Evolutionary conservation across 92 coral and sea anemone genomes (phyloP).

Genomic region (Heliopora coerulea): DNA sequence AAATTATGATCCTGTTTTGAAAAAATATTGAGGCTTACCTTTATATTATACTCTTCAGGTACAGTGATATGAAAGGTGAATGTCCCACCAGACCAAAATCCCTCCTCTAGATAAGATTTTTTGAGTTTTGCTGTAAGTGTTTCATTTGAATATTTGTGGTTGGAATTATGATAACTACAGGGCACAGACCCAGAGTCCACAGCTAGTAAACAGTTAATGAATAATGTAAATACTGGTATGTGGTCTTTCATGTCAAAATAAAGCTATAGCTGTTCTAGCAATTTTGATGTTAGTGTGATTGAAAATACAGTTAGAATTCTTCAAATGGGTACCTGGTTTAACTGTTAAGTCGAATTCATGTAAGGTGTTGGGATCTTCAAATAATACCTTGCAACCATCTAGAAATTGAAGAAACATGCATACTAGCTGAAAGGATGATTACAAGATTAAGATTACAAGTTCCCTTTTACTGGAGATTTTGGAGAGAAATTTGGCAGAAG

Average conservation of each 20-base stretch:
- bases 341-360: conserved; percentile 81
- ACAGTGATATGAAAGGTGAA: conserved; percentile 77
- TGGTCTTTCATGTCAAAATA: too few species aligned
- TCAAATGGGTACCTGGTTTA: conserved; percentile 82
- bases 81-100: conserved; percentile 93
- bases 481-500: too few species aligned
- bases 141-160: neutral
- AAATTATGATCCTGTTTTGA: too few species aligned
- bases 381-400: conserved; percentile 77
- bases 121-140: neutral
- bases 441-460: too few species aligned
- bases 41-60: conserved; percentile 95
- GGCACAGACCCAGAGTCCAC: too few species aligned
- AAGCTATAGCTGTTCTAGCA: too few species aligned
- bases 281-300: too few species aligned
- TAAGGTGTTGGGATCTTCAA: conserved; percentile 72
- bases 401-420: neutral
- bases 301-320: too few species aligned
- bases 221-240: too few species aligned
- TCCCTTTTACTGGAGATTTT: too few species aligned
- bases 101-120: conserved; percentile 63
- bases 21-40: conserved; percentile 65
- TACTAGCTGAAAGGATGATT: too few species aligned
- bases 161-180: neutral
- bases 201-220: too few species aligned